These are phyloP conservation scores for Clarias fuscus DNA, from an alignment of 2,797 vertebrate species.

Conservation along the genomic window DNA sequence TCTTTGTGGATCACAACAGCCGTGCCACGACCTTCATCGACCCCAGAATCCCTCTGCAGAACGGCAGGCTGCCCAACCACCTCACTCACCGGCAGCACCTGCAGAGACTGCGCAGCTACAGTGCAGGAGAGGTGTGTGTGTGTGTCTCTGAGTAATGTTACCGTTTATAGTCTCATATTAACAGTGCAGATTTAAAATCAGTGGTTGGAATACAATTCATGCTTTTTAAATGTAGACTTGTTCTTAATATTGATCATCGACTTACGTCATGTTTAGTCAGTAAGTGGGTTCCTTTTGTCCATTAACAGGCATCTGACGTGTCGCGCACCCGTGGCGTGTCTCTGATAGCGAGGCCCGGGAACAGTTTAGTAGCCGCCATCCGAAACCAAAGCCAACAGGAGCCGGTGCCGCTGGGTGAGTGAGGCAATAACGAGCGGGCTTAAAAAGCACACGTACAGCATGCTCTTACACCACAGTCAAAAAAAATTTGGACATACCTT, in stretches of 20 bases:
- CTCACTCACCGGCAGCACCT: conserved; percentile 90
- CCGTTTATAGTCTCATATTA: background rate
- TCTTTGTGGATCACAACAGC: conserved; percentile 94
- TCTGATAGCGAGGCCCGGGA: conserved; percentile 79
- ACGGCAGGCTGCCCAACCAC: conserved; percentile 83
- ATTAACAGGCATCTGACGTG: conserved; percentile 79
- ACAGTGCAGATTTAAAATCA: background rate
- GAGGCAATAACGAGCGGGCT: background rate
- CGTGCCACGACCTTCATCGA: conserved; percentile 95
- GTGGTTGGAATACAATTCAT: background rate
- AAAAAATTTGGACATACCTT: background rate
- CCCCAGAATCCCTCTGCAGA: conserved; percentile 91
- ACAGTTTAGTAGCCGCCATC: conserved; percentile 81
- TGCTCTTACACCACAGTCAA: background rate
- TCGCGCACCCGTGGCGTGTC: conserved; percentile 83
- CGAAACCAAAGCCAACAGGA: conserved; percentile 84
- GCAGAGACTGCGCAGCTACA: conserved; percentile 92
- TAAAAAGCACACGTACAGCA: background rate
- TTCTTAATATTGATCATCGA: background rate
- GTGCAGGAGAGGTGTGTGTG: conserved; percentile 85
- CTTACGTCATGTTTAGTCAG: background rate
- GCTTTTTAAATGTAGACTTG: background rate
- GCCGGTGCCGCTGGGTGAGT: conserved; percentile 79
- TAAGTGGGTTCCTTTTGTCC: too few relatives aligned
- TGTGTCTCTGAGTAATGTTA: conserved; percentile 7